Evolutionary conservation across 2,888 invertebrate species (phyloP), one percentile per base, ranked within the genome.

Genomic region (Zootermopsis nevadensis): DNA sequence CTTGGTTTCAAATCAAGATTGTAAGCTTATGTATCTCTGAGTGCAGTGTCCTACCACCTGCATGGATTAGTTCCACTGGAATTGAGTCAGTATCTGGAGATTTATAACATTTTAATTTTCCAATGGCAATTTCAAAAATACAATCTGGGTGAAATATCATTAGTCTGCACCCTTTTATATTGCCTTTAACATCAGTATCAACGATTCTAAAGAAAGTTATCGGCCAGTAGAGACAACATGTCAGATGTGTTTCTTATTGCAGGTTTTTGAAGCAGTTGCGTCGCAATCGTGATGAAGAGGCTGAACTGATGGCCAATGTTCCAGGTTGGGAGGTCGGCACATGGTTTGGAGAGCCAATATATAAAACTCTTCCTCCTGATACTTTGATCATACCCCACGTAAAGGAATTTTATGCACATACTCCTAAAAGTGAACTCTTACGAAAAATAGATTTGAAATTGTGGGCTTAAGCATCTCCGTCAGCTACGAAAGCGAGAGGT

Each of bases 271-370:
- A 95, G 87, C 96, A 97, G 87, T 87, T 96, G 60, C 92, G 95
- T 81, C 92, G 91, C 83, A 96, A 97, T 89, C 93, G 97, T 27
- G 97, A 97, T 27, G 95, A 95, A 85, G 98, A 98, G 89, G 91
- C 92, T 1, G 93, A 95, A 83, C 91, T 98, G 53, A 99, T 99
- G 98, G 93, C 94, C 86, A 93, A 98, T 89, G 96, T 97, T 24
- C 95, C 95, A 83, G 95, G 95, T 86, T 98, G 98, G 98, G 94
- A 95, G 91, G 94, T 95, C 10, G 99, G 98, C 77, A 98, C 96
- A 2, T 95, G 93, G 89, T 97, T 94, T 86, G 97, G 97, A 8
- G 95, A 96, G 88, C 95, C 94, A 35, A 90, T 98, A 22, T 98
- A 92, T 91, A 93, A 94, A 87, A 94, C 94, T 0, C 86, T 93